Evolutionary conservation across 2,888 invertebrate genomes (phyloP).

Genomic region (Cosmia trapezina): DNA sequence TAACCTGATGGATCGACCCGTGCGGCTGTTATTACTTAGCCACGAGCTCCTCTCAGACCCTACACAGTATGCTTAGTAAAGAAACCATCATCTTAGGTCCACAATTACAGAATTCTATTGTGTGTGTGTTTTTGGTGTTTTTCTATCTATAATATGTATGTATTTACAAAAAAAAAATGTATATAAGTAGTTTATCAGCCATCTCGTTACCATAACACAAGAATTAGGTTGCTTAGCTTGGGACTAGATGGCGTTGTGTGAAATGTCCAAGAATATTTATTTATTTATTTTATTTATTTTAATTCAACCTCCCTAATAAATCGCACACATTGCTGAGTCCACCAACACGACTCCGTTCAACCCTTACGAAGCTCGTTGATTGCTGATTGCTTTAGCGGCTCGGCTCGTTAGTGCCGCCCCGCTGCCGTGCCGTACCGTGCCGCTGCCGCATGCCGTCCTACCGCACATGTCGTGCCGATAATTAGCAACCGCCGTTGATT

Average conservation of each 20-base stretch:
- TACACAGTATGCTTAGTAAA: background rate
- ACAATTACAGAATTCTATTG: background rate
- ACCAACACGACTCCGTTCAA: slow-evolving; percentile 24
- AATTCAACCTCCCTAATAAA: slow-evolving; percentile 5
- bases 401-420: slow-evolving; percentile 69
- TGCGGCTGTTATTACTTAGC: too few relatives aligned
- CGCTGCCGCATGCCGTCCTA: slow-evolving; percentile 30
- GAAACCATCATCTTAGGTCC: background rate
- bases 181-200: too few relatives aligned
- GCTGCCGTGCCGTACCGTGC: slow-evolving; percentile 34
- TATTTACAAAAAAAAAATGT: too few relatives aligned
- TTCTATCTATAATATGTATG: too few relatives aligned
- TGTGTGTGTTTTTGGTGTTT: too few relatives aligned
- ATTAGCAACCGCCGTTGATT: slow-evolving; percentile 65
- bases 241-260: too few relatives aligned
- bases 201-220: too few relatives aligned
- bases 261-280: too few relatives aligned
- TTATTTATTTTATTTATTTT: too few relatives aligned
- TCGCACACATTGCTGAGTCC: background rate
- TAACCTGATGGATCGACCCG: too few relatives aligned
- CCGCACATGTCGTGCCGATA: slow-evolving; percentile 47
- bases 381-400: slow-evolving; percentile 77
- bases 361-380: slow-evolving; percentile 67
- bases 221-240: too few relatives aligned
- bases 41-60: too few relatives aligned